Conservation (phyloP, 2,113 vertebrate species). For the Campylorhamphus procurvoides region DNA sequence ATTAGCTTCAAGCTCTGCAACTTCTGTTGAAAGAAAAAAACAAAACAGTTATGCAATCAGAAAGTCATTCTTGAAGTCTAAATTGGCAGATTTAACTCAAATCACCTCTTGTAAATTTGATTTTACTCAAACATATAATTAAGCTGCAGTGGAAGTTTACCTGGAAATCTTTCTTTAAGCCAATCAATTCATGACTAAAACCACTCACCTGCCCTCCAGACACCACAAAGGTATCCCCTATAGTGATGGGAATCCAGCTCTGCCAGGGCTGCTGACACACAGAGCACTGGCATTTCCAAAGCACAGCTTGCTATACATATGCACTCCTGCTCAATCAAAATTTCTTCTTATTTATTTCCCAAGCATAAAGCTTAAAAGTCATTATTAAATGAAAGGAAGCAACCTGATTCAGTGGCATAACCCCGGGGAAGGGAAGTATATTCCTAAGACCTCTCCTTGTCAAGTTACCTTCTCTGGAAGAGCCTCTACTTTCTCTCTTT, state of each 20-base stretch:
- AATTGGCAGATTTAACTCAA: not conserved
- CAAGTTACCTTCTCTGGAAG: not conserved
- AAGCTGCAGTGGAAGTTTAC: not conserved
- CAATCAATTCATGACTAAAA: not conserved
- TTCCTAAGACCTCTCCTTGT: not conserved
- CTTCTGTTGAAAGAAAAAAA: conserved; percentile 83
- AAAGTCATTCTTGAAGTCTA: not conserved
- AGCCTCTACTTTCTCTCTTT: not conserved
- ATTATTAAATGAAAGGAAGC: not conserved
- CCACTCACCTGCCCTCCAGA: not conserved
- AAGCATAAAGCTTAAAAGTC: not conserved
- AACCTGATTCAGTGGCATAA: not conserved
- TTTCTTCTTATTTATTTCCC: not conserved
- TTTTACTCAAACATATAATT: not conserved
- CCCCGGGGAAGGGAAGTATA: not conserved
- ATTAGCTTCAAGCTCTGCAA: conserved; percentile 96
- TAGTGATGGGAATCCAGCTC: not conserved
- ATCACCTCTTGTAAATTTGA: not conserved
- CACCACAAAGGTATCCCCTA: rapidly evolving
- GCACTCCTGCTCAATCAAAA: not conserved
- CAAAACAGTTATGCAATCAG: not conserved
- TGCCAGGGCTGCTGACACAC: not conserved
- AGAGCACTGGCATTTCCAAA: not conserved
- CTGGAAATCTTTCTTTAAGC: not conserved
- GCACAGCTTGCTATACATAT: not conserved